phyloP scores from a whole-genome alignment of 2,888 invertebrate genomes.

The Colletes collaris region DNA sequence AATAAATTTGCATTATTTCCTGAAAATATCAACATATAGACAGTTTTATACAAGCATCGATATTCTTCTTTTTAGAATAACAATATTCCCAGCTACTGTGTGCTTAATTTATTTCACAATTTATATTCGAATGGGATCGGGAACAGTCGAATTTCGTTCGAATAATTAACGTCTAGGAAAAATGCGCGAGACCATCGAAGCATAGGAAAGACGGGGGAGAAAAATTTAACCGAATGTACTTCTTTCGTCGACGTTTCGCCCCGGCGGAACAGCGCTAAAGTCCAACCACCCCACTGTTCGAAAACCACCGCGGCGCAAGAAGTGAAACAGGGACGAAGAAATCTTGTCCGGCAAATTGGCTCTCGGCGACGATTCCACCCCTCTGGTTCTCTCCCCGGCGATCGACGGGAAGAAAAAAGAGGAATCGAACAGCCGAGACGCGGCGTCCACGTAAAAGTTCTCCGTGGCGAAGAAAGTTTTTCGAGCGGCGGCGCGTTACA shows the following conservation, averaged over 20 bases:
- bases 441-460: slow-evolving; percentile 35
- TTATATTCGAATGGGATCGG: too few species aligned
- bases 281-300: not conserved
- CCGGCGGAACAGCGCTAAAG: not conserved
- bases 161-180: not conserved
- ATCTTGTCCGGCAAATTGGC: slow-evolving; percentile 35
- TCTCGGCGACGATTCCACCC: slow-evolving; percentile 11
- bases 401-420: slow-evolving; percentile 8
- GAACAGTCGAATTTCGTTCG: too few species aligned
- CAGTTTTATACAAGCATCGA: too few species aligned
- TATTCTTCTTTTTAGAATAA: too few species aligned
- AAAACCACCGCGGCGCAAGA: slow-evolving; percentile 7
- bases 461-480: slow-evolving; percentile 33
- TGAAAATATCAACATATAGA: too few species aligned
- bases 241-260: not conserved
- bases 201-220: not conserved
- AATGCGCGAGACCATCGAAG: not conserved
- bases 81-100: too few species aligned
- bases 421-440: slow-evolving; percentile 11
- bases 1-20: too few species aligned
- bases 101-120: too few species aligned
- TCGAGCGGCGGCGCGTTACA: slow-evolving; percentile 23
- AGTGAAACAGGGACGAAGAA: slow-evolving; percentile 13
- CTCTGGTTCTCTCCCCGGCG: slow-evolving; percentile 2
- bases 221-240: not conserved